Percentiles rank a stretch among this genome's conserved stretches.
Conservation (phyloP, 2,888 invertebrate species). For the Acronicta leporina region DNA sequence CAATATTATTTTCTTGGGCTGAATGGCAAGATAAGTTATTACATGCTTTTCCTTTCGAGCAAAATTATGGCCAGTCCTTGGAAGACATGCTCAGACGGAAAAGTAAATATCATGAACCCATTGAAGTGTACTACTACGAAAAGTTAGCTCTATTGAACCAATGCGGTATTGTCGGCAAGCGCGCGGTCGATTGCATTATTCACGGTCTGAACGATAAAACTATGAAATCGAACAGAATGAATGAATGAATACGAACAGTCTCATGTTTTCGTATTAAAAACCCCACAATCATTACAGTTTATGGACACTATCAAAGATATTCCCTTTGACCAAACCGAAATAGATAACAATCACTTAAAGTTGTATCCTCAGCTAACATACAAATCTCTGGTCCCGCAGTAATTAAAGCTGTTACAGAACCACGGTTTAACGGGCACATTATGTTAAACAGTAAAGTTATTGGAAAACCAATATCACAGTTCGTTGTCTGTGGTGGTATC, state of each 20-base stretch:
- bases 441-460: no score
- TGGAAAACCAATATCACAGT: no score
- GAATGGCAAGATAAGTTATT: no score
- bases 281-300: background rate
- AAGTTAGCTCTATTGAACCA: slow-evolving; percentile 13
- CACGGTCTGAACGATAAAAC: background rate
- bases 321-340: background rate
- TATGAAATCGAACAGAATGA: background rate
- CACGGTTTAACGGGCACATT: background rate
- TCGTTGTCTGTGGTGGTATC: no score
- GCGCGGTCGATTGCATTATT: slow-evolving; percentile 5
- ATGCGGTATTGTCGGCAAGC: slow-evolving; percentile 12
- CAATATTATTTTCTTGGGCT: slow-evolving; percentile 10
- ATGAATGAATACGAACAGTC: no score
- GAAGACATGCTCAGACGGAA: slow-evolving; percentile 26
- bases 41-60: slow-evolving; percentile 13
- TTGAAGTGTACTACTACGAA: slow-evolving; percentile 23
- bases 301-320: slow-evolving; percentile 1
- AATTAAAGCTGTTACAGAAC: slow-evolving; percentile 2
- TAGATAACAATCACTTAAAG: background rate
- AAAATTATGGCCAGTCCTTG: slow-evolving; percentile 17
- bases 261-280: slow-evolving; percentile 3
- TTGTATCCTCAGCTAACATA: background rate
- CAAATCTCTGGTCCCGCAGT: slow-evolving; percentile 1
- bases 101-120: slow-evolving; percentile 9